phyloP scores from a whole-genome alignment of 1,140 invertebrate species.

The Frieseomelitta varia region DNA sequence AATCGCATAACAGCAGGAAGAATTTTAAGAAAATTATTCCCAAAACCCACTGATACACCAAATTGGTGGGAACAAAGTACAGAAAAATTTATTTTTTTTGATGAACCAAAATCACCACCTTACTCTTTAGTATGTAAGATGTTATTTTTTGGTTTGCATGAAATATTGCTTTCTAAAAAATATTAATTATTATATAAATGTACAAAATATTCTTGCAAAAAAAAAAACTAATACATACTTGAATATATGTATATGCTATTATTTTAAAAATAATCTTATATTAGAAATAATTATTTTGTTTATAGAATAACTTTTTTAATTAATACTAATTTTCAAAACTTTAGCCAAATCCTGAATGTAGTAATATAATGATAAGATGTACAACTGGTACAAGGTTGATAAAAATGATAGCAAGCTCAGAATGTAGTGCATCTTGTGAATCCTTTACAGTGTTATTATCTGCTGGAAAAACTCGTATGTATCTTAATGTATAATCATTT shows the following conservation, averaged over 20 bases:
- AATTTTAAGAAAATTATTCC: conserved; percentile 86
- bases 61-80: conserved; percentile 86
- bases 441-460: conserved; percentile 85
- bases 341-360: conserved; percentile 89
- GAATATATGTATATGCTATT: not conserved
- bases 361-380: conserved; percentile 87
- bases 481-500: not conserved
- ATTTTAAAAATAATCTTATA: not conserved
- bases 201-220: not conserved
- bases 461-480: conserved; percentile 87
- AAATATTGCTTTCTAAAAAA: not conserved
- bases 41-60: conserved; percentile 84
- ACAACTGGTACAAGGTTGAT: conserved; percentile 86
- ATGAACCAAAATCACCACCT: conserved; percentile 83
- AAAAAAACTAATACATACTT: too few species aligned
- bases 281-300: not conserved
- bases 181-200: not conserved
- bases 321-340: conserved; percentile 47
- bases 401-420: conserved; percentile 85
- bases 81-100: conserved; percentile 88
- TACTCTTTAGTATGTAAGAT: conserved; percentile 83
- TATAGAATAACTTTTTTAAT: conserved; percentile 1
- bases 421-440: conserved; percentile 86
- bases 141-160: not conserved
- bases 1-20: conserved; percentile 86